Evolutionary conservation across 1,140 invertebrate species (phyloP), one percentile per base, ranked within the genome.

Genomic region (Armadillidium nasatum): DNA sequence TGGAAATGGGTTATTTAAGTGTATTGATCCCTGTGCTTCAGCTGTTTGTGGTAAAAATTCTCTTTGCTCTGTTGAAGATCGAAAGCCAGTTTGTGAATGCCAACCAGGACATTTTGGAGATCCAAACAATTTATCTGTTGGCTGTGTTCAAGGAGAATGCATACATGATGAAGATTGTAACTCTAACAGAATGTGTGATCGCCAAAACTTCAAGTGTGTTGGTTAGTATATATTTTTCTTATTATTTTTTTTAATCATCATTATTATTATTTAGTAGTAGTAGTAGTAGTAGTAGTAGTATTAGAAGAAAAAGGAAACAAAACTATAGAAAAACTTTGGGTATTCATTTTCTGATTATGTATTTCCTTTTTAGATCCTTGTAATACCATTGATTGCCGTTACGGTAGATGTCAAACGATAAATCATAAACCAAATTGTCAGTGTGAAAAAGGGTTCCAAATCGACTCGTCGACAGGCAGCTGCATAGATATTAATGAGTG

Each of bases 61-160:
- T n/a, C 70, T 81, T 50, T 85, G 85, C 72, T 79, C 75, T 22
- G 89, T 91, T 7, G 83, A 88, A 71, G 86, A 91, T 78, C 93
- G 95, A 83, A 85, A 88, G 79, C 88, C 88, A 1, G 79, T 89
- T 1, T 96, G 94, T 81, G 79, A 79, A 23, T 95, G 94, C 84
- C 90, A 91, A 68, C 87, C 89, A 74, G 92, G 92, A 19, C 90
- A 91, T 83, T 86, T 93, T 13, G 94, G 94, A 6, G 92, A 95
- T 86, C 88, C 93, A 0, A 88, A 88, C 77, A 90, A 93, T 83
- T 80, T 81, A 22, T 77, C 84, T 86, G 73, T 83, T 72, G 84
- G 84, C 44, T 86, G 85, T 78, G 93, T 84, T 91, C 91, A 86
- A 10, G 92, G 93, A 1, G 93, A 94, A 86, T 95, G 93, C 83